phyloP scores from a whole-genome alignment of 2,797 vertebrate species.

The Muscicapa striata region DNA sequence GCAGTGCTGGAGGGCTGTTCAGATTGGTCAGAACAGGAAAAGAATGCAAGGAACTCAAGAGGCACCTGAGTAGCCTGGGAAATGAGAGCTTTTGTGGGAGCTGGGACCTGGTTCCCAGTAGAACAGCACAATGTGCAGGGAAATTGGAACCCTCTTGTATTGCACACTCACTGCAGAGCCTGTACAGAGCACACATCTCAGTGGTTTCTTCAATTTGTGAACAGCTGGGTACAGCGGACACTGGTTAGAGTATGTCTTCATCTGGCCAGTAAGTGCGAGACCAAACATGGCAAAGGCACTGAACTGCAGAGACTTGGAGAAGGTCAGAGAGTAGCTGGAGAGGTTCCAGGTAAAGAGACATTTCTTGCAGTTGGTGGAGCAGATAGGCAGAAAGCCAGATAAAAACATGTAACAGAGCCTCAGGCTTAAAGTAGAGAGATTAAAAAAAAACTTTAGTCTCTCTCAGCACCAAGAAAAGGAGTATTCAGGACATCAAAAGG shows the following conservation, averaged over 20 bases:
- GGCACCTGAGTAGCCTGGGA: neutral
- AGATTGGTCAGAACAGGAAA: neutral
- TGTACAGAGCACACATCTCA: neutral
- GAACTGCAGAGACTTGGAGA: neutral
- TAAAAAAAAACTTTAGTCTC: neutral
- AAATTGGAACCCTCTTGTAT: neutral
- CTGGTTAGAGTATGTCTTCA: neutral
- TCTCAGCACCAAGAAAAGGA: neutral
- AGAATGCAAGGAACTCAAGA: neutral
- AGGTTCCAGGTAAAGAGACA: neutral
- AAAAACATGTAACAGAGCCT: neutral
- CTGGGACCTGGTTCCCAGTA: neutral
- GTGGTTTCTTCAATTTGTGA: neutral
- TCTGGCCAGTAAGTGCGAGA: neutral
- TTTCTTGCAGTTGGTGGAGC: neutral
- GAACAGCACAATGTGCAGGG: neutral
- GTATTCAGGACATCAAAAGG: neutral
- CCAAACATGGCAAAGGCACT: neutral
- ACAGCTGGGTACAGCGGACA: neutral
- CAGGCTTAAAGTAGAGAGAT: neutral
- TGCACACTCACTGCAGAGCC: neutral
- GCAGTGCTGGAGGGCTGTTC: neutral
- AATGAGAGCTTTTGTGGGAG: neutral
- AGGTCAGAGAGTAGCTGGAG: neutral
- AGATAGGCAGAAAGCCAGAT: neutral